Evolutionary conservation across 1,140 invertebrate species (phyloP).

Genomic region (Apis dorsata): DNA sequence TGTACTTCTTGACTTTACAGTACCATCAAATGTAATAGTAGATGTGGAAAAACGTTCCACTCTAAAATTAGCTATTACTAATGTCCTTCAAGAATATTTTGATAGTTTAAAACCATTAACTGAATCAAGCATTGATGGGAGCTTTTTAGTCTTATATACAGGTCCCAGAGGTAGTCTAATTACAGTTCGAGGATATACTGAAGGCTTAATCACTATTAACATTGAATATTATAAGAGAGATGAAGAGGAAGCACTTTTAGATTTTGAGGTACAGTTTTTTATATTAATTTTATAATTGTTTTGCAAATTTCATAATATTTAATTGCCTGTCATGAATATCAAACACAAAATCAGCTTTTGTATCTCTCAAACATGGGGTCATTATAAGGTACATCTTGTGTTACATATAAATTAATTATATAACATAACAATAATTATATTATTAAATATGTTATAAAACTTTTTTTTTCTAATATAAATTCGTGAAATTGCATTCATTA

Average conservation of each 20-base stretch:
- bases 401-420: slow-evolving; percentile 33
- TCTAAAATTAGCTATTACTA: slow-evolving; percentile 84
- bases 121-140: slow-evolving; percentile 83
- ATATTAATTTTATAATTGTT: slow-evolving; percentile 19
- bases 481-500: not conserved
- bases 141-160: slow-evolving; percentile 84
- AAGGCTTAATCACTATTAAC: slow-evolving; percentile 88
- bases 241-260: slow-evolving; percentile 85
- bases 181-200: slow-evolving; percentile 86
- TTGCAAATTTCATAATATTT: slow-evolving; percentile 46
- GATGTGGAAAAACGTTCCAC: slow-evolving; percentile 84
- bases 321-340: slow-evolving; percentile 45
- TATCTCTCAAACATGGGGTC: slow-evolving; percentile 49
- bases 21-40: slow-evolving; percentile 84
- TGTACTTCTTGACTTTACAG: slow-evolving; percentile 89
- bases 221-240: slow-evolving; percentile 90
- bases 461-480: not conserved
- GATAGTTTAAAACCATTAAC: slow-evolving; percentile 84
- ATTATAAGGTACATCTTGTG: slow-evolving; percentile 43
- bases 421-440: not conserved
- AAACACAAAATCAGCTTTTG: slow-evolving; percentile 35
- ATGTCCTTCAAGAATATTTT: slow-evolving; percentile 85
- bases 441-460: not conserved
- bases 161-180: slow-evolving; percentile 85
- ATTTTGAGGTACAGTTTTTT: slow-evolving; percentile 84